Evolutionary conservation across 2,797 vertebrate species (phyloP).

Genomic region (Erithacus rubecula): DNA sequence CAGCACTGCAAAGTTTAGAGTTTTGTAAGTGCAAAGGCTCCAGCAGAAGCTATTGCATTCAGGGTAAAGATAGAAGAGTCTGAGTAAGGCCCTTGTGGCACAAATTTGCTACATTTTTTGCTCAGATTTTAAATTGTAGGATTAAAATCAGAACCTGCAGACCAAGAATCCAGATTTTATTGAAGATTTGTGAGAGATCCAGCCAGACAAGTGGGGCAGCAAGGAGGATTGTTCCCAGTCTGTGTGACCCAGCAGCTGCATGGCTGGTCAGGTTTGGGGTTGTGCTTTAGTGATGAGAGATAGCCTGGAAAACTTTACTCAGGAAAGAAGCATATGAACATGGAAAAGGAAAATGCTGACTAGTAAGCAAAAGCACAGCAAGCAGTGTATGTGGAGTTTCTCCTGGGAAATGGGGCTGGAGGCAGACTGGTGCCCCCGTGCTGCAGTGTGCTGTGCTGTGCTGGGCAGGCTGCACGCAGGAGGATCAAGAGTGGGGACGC

Average conservation of each 20-base stretch:
- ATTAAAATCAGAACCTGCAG: not conserved
- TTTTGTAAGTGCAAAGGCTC: not conserved
- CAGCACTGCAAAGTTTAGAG: not conserved
- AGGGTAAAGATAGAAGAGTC: not conserved
- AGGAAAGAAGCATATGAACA: not conserved
- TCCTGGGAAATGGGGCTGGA: not conserved
- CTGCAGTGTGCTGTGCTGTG: not conserved
- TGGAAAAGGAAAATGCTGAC: not conserved
- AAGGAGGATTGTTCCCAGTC: not conserved
- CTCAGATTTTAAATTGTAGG: not conserved
- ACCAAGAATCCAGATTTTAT: not conserved
- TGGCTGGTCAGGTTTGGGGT: not conserved
- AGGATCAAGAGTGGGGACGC: slow-evolving; percentile 21
- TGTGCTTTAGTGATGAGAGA: not conserved
- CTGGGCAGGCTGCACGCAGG: not conserved
- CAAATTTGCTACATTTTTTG: not conserved
- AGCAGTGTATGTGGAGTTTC: not conserved
- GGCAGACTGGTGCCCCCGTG: not conserved
- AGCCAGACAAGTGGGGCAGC: not conserved
- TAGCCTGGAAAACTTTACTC: not conserved
- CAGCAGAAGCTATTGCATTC: not conserved
- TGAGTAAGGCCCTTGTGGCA: not conserved
- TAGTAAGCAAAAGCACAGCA: not conserved
- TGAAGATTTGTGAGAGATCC: not conserved
- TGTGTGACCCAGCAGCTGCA: not conserved